phyloP scores from a whole-genome alignment of 2,797 vertebrate species.

The Garrulus glandarius region DNA sequence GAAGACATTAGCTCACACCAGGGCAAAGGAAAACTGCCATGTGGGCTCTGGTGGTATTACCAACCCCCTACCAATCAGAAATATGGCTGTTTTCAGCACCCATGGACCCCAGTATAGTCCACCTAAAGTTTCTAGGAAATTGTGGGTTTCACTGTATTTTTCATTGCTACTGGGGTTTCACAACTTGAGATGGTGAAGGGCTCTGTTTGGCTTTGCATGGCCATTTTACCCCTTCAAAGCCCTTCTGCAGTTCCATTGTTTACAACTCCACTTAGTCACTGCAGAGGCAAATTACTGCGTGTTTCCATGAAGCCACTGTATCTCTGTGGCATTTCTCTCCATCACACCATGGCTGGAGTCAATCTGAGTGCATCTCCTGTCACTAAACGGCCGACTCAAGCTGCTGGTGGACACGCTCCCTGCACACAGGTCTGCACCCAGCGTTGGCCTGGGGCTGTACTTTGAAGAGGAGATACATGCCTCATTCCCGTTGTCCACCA shows the following conservation, averaged over 20 bases:
- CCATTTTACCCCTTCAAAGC: neutral
- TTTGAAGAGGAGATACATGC: neutral
- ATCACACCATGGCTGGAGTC: neutral
- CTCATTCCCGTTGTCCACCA: fast-evolving
- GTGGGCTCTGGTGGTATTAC: neutral
- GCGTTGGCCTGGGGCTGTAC: neutral
- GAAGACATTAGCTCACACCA: neutral
- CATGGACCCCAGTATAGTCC: no score
- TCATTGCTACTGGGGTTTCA: neutral
- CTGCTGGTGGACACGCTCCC: neutral
- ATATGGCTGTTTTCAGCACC: neutral
- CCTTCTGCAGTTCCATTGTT: neutral
- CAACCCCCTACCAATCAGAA: neutral
- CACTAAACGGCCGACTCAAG: neutral
- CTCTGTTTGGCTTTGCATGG: neutral
- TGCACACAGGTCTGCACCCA: neutral
- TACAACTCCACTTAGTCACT: neutral
- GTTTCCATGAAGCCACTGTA: fast-evolving
- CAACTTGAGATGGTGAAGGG: neutral
- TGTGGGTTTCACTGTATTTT: neutral
- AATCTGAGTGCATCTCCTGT: neutral
- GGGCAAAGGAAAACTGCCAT: neutral
- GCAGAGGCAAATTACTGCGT: fast-evolving
- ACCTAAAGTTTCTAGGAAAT: neutral
- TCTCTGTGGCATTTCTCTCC: neutral